A percentile compares a stretch with the other conserved stretches of the same genome.
Conservation (phyloP, 2,113 vertebrate species). For the Cricetomys ansorgei region DNA sequence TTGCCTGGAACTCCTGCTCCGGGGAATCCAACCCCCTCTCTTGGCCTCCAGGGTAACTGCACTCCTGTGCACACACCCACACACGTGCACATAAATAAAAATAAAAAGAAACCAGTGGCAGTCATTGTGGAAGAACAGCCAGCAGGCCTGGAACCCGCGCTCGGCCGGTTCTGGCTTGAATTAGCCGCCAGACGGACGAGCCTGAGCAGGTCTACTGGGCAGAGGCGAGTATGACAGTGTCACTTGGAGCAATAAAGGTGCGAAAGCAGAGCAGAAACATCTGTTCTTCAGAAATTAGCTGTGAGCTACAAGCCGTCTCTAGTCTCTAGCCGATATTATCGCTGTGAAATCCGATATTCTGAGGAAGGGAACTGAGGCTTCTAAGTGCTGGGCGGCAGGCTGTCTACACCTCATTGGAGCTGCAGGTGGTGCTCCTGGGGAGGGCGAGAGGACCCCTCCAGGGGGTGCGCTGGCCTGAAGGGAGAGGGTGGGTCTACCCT, state of each 20-base stretch:
- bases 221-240: slow-evolving; percentile 1
- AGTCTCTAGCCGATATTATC: slow-evolving; percentile 44
- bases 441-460: not conserved
- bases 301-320: slow-evolving; percentile 38
- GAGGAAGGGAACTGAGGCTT: slow-evolving; percentile 58
- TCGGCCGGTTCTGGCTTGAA: slow-evolving; percentile 57
- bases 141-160: not conserved
- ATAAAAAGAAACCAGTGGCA: not conserved
- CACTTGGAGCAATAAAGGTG: slow-evolving; percentile 62
- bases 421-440: slow-evolving; percentile 13
- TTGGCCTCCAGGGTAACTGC: not conserved
- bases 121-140: slow-evolving; percentile 1
- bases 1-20: not conserved
- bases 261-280: slow-evolving; percentile 66
- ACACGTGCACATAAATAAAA: not conserved
- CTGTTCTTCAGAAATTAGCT: slow-evolving; percentile 64
- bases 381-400: slow-evolving; percentile 45
- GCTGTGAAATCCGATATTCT: slow-evolving; percentile 60
- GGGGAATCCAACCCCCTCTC: too few relatives aligned
- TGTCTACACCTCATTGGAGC: slow-evolving; percentile 27
- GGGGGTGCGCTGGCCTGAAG: not conserved
- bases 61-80: not conserved
- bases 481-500: not conserved
- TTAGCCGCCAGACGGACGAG: slow-evolving; percentile 63
- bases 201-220: not conserved